Evolutionary conservation across 1,140 invertebrate genomes (phyloP).

Genomic region (Babylonia areolata): DNA sequence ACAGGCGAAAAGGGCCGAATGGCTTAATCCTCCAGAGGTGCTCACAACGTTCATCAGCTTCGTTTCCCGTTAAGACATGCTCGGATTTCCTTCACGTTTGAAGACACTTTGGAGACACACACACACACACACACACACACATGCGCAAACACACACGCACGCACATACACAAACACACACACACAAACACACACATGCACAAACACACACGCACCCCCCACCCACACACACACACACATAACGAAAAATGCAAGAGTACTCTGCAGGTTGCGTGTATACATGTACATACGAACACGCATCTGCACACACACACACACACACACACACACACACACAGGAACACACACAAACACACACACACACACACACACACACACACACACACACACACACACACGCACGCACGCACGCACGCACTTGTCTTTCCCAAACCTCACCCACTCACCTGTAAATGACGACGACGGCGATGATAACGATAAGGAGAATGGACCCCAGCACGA

Average conservation of each 20-base stretch:
- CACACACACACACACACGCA: constrained; percentile 1
- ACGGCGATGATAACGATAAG: constrained; percentile 85
- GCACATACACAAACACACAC: background rate
- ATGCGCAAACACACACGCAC: background rate
- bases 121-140: background rate
- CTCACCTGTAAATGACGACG: constrained; percentile 80
- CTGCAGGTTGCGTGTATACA: no score
- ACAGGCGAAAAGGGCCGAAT: no score
- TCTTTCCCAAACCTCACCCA: background rate
- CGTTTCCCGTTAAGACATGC: no score
- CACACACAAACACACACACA: background rate
- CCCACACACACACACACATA: no score
- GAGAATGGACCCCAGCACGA: constrained; percentile 86
- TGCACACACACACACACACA: background rate
- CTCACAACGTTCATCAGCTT: no score
- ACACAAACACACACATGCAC: background rate
- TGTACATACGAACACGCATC: background rate
- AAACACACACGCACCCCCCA: no score
- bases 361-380: background rate
- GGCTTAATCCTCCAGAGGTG: no score
- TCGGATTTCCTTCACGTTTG: no score
- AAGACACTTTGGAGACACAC: no score
- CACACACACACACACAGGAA: background rate
- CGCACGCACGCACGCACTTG: background rate
- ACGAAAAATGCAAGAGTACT: no score